A percentile compares a stretch with the other conserved stretches of the same genome.
Conservation (phyloP, 2,797 vertebrate species). For the Helarctos malayanus region DNA sequence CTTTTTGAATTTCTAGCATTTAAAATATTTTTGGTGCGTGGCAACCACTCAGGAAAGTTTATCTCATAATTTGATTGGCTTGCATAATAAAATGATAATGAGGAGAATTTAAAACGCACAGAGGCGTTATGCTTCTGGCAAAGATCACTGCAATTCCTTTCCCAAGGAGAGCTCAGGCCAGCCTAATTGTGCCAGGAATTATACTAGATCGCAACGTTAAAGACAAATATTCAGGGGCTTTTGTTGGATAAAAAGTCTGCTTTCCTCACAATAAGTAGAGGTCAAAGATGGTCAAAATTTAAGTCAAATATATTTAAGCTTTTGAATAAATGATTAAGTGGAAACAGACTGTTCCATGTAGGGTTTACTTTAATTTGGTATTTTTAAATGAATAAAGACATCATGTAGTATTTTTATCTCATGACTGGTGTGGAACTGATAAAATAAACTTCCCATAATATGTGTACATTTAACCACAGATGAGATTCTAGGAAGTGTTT, state of each 20-base stretch:
- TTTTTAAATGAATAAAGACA: conserved; percentile 55
- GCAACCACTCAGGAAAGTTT: background rate
- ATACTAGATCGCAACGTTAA: background rate
- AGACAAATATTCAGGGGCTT: background rate
- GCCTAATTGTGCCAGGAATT: background rate
- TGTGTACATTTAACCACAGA: conserved; percentile 13
- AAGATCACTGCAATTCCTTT: background rate
- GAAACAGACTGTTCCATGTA: background rate
- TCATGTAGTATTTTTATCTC: background rate
- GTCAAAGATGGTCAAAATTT: conserved; percentile 21
- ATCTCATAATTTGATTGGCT: background rate
- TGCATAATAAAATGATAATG: background rate
- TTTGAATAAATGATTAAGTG: conserved; percentile 47
- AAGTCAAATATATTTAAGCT: conserved; percentile 13
- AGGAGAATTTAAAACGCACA: conserved; percentile 6
- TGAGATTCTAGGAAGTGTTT: conserved; percentile 35
- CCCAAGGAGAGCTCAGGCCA: background rate
- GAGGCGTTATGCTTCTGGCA: background rate
- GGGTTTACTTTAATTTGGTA: conserved; percentile 12
- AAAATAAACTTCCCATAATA: conserved; percentile 48
- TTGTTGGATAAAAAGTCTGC: conserved; percentile 12
- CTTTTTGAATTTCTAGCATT: background rate
- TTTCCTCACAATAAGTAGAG: background rate
- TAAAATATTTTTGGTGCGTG: background rate
- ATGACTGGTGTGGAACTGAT: background rate